These are phyloP conservation scores for Melinaea marsaeus DNA, from an alignment of 2,888 invertebrate species.

Conservation along the genomic window DNA sequence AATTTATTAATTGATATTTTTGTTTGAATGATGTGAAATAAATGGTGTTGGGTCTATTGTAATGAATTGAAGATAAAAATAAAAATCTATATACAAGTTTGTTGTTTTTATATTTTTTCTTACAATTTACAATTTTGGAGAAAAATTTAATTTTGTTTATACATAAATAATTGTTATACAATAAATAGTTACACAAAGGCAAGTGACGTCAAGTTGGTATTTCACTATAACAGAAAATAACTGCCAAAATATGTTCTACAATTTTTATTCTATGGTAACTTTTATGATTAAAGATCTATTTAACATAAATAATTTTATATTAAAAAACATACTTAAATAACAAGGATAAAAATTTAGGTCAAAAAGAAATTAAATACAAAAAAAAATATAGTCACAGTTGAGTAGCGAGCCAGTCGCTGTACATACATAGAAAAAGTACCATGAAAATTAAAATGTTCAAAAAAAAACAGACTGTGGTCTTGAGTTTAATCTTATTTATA, in stretches of 20 bases:
- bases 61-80: conserved; percentile 32
- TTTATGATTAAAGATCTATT: conserved; percentile 61
- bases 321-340: conserved; percentile 60
- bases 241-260: conserved; percentile 36
- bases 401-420: conserved; percentile 69
- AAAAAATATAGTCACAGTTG: conserved; percentile 25
- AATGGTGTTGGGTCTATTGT: conserved; percentile 31
- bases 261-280: conserved; percentile 72
- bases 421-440: conserved; percentile 32
- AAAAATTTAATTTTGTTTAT: conserved; percentile 47
- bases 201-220: conserved; percentile 48
- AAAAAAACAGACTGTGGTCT: conserved; percentile 18
- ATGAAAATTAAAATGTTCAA: conserved; percentile 1
- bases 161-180: conserved; percentile 62
- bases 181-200: conserved; percentile 67
- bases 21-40: conserved; percentile 20
- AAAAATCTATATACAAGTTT: conserved; percentile 51
- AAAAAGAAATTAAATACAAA: conserved; percentile 39
- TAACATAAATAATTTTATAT: conserved; percentile 70
- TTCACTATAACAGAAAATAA: conserved; percentile 32
- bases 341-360: conserved; percentile 37
- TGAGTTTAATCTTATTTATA: conserved; percentile 41
- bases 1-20: conserved; percentile 12
- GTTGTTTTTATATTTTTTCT: conserved; percentile 66
- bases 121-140: conserved; percentile 65